Evolutionary conservation across 2,113 vertebrate genomes (phyloP).

Genomic region (Cyphomyrus discorhynchus): DNA sequence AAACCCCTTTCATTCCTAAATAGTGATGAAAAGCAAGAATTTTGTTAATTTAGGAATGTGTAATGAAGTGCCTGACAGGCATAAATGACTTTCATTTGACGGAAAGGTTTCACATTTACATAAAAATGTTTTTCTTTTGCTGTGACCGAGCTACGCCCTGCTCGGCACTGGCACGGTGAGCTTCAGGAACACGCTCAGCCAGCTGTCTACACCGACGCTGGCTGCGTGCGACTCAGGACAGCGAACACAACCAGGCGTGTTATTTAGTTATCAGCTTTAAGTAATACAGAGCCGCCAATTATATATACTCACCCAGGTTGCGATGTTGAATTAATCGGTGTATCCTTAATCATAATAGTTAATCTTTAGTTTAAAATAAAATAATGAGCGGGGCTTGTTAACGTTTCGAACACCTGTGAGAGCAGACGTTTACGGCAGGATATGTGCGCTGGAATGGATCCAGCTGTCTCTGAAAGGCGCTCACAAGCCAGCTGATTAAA

Average conservation of each 20-base stretch:
- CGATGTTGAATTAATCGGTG: conserved; percentile 41
- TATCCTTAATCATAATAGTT: conserved; percentile 44
- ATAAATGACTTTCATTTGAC: conserved; percentile 12
- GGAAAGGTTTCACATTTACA: background rate
- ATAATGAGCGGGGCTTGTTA: conserved; percentile 52
- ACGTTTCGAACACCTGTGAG: conserved; percentile 53
- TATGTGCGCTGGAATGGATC: conserved; percentile 18
- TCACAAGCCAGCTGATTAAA: background rate
- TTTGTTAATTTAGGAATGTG: conserved; percentile 6
- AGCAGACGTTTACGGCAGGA: conserved; percentile 36
- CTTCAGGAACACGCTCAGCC: background rate
- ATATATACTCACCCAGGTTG: conserved; percentile 14
- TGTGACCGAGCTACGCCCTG: background rate
- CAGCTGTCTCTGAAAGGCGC: background rate
- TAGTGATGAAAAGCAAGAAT: conserved; percentile 8
- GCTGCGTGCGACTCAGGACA: background rate
- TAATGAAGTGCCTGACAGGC: conserved; percentile 4
- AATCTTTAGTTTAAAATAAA: conserved; percentile 46
- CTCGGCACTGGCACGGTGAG: background rate
- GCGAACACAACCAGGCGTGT: background rate
- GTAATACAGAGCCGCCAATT: background rate
- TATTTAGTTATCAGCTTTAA: background rate
- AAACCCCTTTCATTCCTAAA: conserved; percentile 1
- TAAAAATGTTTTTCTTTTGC: background rate
- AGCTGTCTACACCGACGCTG: background rate